Evolutionary conservation across 2,888 invertebrate species (phyloP), one percentile per base, ranked within the genome.

Genomic region (Congeria kusceri): DNA sequence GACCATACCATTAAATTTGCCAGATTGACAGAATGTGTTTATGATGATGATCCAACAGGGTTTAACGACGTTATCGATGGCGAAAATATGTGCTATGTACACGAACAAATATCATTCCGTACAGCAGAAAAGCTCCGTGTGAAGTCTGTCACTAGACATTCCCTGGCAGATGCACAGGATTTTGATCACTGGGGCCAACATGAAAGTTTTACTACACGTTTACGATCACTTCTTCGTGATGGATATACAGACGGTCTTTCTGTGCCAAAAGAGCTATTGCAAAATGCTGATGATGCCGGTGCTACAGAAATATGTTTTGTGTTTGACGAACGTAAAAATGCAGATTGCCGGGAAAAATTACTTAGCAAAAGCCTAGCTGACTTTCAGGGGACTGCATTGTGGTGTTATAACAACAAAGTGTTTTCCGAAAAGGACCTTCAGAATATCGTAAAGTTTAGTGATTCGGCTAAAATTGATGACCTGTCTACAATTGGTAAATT

Each of bases 321-420:
- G 49, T 90, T 89, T 72, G 92, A 92, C 73, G 89, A 90, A 70
- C 72, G 92, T 28, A 73, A 86, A 61, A 89, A 91, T 59, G 39
- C 63, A 1, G 85, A 89, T 56, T 53, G 9, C 25, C 20, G 53
- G 28, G 20, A 59, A 11, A 80, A 86, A 39, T 84, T 92, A 1
- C 77, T 92, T 18, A 87, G 89, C 64, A 84, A 89, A 46, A 88
- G 86, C 3, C 88, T 92, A 87, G 71, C 70, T 25, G 85, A 88
- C 29, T 91, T 90, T 62, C 93, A 92, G 73, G 93, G 92, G 13
- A 90, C 91, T n/a, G 90, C 92, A 5, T 70, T 93, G 0, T 92
- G 92, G 90, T 89, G 89, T 20, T 92, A 87, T 77, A 92, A 93
- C 67, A 83, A 93, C 75, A 89, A 90, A 11, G 69, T 75, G 11